phyloP scores from a whole-genome alignment of 2,888 invertebrate species.

The Heliconius cydno region DNA sequence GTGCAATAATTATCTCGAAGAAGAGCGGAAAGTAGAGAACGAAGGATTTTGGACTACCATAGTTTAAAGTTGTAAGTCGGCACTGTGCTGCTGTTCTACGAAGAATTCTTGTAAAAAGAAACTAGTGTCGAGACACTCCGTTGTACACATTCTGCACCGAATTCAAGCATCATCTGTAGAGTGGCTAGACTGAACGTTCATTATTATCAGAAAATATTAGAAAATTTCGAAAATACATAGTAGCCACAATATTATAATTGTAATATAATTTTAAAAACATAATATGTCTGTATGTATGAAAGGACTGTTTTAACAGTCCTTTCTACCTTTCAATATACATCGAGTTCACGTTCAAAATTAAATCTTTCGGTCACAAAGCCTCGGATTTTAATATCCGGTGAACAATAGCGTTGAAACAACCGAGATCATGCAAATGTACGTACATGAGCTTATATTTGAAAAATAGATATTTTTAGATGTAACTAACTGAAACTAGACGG shows the following conservation, averaged over 20 bases:
- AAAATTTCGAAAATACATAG: too few species aligned
- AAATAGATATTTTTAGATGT: neutral
- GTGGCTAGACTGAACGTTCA: too few species aligned
- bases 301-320: neutral
- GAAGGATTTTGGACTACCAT: neutral
- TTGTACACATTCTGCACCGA: too few species aligned
- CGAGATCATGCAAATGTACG: conserved; percentile 43
- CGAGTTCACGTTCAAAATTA: conserved; percentile 41
- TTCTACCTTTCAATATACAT: conserved; percentile 36
- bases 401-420: conserved; percentile 44
- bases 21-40: neutral
- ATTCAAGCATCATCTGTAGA: too few species aligned
- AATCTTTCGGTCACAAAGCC: conserved; percentile 41
- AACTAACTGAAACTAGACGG: neutral
- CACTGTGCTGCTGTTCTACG: too few species aligned
- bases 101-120: too few species aligned
- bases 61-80: too few species aligned
- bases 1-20: too few species aligned
- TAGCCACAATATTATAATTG: neutral
- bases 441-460: conserved; percentile 23
- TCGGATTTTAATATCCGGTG: conserved; percentile 44
- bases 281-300: neutral
- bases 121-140: too few species aligned
- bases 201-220: too few species aligned
- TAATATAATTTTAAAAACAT: conserved; percentile 4